phyloP scores from a whole-genome alignment of 1,140 invertebrate species.

The Phymastichus coffea region DNA sequence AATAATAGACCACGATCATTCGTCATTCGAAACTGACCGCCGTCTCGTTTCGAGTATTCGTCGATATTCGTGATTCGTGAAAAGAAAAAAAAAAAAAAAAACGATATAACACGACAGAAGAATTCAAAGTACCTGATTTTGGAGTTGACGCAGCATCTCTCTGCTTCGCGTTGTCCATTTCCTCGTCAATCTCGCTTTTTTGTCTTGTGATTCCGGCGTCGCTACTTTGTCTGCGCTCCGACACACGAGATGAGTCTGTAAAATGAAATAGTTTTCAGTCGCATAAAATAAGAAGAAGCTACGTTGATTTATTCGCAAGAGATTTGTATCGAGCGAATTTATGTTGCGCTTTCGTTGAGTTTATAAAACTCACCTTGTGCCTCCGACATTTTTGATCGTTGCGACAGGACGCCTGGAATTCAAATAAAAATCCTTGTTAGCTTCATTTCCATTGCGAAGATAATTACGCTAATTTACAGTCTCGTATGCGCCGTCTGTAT shows the following conservation, averaged over 20 bases:
- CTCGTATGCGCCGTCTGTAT: no score
- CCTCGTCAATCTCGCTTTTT: conserved; percentile 31
- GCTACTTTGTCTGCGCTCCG: conserved; percentile 31
- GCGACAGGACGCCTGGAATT: conserved; percentile 41
- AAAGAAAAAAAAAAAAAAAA: no score
- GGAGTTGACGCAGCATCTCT: conserved; percentile 28
- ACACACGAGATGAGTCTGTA: conserved; percentile 27
- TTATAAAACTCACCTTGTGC: conserved; percentile 48
- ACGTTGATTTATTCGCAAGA: no score
- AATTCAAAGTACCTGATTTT: conserved; percentile 37
- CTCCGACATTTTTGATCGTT: conserved; percentile 47
- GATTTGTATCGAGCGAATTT: not conserved
- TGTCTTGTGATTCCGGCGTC: conserved; percentile 31
- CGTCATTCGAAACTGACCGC: no score
- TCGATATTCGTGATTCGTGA: no score
- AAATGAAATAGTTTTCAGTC: no score
- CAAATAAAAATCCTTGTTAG: conserved; percentile 17
- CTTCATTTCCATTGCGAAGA: no score
- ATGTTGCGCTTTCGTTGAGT: not conserved
- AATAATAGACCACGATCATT: no score
- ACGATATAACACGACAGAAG: no score
- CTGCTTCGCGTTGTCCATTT: conserved; percentile 30
- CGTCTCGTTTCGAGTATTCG: no score
- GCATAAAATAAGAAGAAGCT: conserved; percentile 2
- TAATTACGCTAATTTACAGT: no score